phyloP scores from a whole-genome alignment of 1,140 invertebrate genomes.

The Brachionus asplanchnoidis region DNA sequence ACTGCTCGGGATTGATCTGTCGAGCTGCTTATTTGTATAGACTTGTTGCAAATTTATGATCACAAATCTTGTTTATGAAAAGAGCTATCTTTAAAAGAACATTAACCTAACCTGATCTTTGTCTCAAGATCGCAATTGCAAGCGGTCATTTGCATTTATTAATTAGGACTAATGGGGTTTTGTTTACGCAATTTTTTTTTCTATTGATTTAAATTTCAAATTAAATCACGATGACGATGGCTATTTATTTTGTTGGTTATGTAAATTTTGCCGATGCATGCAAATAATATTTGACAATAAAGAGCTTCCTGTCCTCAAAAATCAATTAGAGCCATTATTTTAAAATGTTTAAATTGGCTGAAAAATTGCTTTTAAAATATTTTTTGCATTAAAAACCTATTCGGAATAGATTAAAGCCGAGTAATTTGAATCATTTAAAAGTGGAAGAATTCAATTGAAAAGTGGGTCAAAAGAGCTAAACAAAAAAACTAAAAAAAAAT shows the following conservation, averaged over 20 bases:
- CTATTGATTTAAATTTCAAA: slow-evolving; percentile 35
- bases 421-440: background rate
- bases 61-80: background rate
- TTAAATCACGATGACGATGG: background rate
- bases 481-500: background rate
- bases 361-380: background rate
- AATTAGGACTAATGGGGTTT: background rate
- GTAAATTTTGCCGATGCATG: slow-evolving; percentile 28
- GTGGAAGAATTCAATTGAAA: background rate
- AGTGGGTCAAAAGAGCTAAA: background rate
- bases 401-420: background rate
- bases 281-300: background rate
- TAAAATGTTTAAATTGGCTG: background rate
- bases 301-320: background rate
- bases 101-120: background rate
- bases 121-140: background rate
- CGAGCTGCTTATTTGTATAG: background rate
- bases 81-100: background rate
- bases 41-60: background rate
- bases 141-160: slow-evolving; percentile 9
- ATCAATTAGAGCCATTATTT: background rate
- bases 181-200: slow-evolving; percentile 18
- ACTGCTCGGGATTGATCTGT: background rate
- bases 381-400: background rate
- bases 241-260: background rate